These are phyloP conservation scores for Choristoneura fumiferana DNA, from an alignment of 1,140 invertebrate species.

Conservation along the genomic window DNA sequence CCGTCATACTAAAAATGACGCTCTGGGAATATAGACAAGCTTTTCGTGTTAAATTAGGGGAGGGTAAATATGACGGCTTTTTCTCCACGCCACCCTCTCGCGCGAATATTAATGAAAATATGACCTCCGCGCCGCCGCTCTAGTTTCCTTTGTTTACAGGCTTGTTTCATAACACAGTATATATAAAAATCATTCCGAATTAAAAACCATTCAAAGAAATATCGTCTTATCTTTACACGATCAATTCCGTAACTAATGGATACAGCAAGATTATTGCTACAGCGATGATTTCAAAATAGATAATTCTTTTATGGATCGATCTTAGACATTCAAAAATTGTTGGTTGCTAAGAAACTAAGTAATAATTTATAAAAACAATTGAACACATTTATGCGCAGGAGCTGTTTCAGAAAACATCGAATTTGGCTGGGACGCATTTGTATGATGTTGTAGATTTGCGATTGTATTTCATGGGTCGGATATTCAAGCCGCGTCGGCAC, in stretches of 20 bases:
- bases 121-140: background rate
- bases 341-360: too few species aligned
- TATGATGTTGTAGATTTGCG: conserved; percentile 31
- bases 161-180: background rate
- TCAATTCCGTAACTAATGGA: too few species aligned
- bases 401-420: conserved; percentile 21
- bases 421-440: conserved; percentile 20
- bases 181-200: too few species aligned
- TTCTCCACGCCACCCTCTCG: background rate
- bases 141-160: background rate
- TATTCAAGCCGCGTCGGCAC: conserved; percentile 41
- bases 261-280: too few species aligned
- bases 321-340: too few species aligned
- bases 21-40: background rate
- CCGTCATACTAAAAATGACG: background rate
- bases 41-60: background rate
- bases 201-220: too few species aligned
- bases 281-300: too few species aligned
- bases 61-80: background rate
- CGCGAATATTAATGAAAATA: background rate
- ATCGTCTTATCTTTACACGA: too few species aligned
- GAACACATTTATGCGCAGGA: background rate
- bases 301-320: too few species aligned
- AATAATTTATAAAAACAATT: background rate
- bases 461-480: conserved; percentile 23